Evolutionary conservation across 2,888 invertebrate genomes (phyloP).

Genomic region (Hydrotaea diabolus): DNA sequence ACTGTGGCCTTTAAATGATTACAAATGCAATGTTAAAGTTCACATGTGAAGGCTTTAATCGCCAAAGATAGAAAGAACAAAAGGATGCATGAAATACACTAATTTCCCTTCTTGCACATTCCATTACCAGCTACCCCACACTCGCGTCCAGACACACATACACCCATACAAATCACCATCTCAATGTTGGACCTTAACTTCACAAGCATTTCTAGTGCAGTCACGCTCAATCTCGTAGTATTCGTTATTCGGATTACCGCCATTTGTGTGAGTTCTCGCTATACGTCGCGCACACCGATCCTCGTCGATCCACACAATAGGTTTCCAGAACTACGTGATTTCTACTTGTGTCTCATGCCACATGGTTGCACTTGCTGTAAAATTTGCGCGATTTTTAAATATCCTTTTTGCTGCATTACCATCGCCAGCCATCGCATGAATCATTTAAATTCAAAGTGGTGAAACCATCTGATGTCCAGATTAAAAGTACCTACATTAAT

Average conservation of each 20-base stretch:
- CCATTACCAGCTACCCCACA: neutral
- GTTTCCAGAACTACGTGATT: conserved; percentile 95
- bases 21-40: conserved; percentile 28
- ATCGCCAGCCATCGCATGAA: neutral
- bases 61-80: neutral
- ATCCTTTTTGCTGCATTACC: conserved; percentile 58
- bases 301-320: conserved; percentile 92
- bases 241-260: conserved; percentile 85
- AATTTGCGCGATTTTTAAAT: conserved; percentile 78
- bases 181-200: neutral
- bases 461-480: neutral
- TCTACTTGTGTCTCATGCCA: conserved; percentile 96
- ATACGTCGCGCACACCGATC: conserved; percentile 94
- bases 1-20: conserved; percentile 33
- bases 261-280: conserved; percentile 87
- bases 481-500: neutral
- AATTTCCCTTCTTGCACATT: conserved; percentile 22
- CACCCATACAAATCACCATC: too few relatives aligned
- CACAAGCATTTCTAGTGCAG: too few relatives aligned
- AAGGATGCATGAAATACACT: neutral
- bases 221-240: conserved; percentile 94
- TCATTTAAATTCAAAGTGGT: neutral
- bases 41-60: conserved; percentile 28
- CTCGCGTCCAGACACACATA: too few relatives aligned
- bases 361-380: conserved; percentile 91